phyloP scores from a whole-genome alignment of 1,140 invertebrate genomes.

The Heliconius melpomene region DNA sequence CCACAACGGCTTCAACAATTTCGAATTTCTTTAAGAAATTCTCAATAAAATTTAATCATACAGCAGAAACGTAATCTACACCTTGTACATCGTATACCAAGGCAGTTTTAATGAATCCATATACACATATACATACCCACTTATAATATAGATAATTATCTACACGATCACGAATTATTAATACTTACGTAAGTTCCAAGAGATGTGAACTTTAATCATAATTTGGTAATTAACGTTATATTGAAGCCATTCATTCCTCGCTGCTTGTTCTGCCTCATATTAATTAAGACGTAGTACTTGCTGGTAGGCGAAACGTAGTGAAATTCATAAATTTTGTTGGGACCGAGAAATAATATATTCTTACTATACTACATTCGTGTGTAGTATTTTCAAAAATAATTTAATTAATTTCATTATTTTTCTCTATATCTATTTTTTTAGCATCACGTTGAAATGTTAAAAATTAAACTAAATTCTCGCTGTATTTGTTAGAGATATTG shows the following conservation, averaged over 20 bases:
- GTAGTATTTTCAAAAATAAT: not conserved
- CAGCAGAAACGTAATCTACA: not conserved
- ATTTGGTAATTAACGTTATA: conserved; percentile 40
- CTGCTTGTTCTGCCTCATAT: conserved; percentile 34
- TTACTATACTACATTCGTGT: not conserved
- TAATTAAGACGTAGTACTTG: conserved; percentile 41
- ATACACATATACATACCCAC: not conserved
- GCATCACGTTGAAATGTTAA: too few species aligned
- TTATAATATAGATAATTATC: not conserved
- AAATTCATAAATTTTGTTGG: conserved; percentile 36
- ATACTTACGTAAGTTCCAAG: conserved; percentile 26
- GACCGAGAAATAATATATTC: conserved; percentile 32
- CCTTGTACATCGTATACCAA: not conserved
- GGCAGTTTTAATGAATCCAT: not conserved
- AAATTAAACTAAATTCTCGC: too few species aligned
- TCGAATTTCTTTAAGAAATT: not conserved
- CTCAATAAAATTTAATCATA: not conserved
- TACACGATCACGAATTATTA: conserved; percentile 25
- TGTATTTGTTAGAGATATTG: too few species aligned
- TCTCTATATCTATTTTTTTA: too few species aligned
- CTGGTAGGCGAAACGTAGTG: conserved; percentile 27
- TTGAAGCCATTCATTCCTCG: conserved; percentile 41
- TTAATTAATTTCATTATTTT: too few species aligned
- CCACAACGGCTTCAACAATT: not conserved
- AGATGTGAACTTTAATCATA: conserved; percentile 38